Percentiles rank a stretch among this genome's conserved stretches.
Evolutionary conservation across 1,140 invertebrate genomes (phyloP).

Genomic region (Drosophila sulfurigaster): DNA sequence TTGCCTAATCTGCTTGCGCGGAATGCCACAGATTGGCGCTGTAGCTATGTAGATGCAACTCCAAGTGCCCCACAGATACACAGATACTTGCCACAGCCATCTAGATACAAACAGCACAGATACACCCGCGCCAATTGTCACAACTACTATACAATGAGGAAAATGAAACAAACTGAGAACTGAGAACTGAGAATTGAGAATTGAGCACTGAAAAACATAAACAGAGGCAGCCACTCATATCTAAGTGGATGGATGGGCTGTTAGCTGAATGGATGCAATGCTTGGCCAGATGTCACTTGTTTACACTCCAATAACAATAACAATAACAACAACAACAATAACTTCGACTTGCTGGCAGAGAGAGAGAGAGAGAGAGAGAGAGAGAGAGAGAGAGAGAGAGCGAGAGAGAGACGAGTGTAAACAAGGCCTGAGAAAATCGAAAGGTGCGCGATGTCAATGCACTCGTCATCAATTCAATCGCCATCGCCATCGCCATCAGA

Average conservation of each 20-base stretch:
- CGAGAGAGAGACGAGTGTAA: slow-evolving; percentile 10
- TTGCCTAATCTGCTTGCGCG: slow-evolving; percentile 74
- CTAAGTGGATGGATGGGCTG: slow-evolving; percentile 13
- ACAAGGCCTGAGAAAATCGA: slow-evolving; percentile 60
- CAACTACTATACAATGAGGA: slow-evolving; percentile 23
- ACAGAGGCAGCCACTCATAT: slow-evolving; percentile 52
- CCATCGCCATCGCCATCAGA: slow-evolving; percentile 39
- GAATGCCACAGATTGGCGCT: slow-evolving; percentile 75
- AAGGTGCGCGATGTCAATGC: slow-evolving; percentile 60
- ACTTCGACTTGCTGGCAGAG: slow-evolving; percentile 16
- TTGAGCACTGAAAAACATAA: slow-evolving; percentile 33
- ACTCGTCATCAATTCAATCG: slow-evolving; percentile 45
- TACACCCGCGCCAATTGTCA: slow-evolving; percentile 45
- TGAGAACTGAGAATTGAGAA: too few species aligned
- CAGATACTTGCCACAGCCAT: slow-evolving; percentile 14
- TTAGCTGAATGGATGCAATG: slow-evolving; percentile 18
- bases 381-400: too few species aligned
- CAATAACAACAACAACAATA: slow-evolving; percentile 29
- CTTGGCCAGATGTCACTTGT: slow-evolving; percentile 76
- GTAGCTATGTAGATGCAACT: slow-evolving; percentile 41
- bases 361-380: too few species aligned
- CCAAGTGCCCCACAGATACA: not conserved
- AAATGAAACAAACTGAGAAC: too few species aligned
- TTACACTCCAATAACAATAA: slow-evolving; percentile 54
- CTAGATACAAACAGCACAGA: slow-evolving; percentile 13